Conservation (phyloP, 2,113 vertebrate species). For the Mesembrinibis cayennensis region DNA sequence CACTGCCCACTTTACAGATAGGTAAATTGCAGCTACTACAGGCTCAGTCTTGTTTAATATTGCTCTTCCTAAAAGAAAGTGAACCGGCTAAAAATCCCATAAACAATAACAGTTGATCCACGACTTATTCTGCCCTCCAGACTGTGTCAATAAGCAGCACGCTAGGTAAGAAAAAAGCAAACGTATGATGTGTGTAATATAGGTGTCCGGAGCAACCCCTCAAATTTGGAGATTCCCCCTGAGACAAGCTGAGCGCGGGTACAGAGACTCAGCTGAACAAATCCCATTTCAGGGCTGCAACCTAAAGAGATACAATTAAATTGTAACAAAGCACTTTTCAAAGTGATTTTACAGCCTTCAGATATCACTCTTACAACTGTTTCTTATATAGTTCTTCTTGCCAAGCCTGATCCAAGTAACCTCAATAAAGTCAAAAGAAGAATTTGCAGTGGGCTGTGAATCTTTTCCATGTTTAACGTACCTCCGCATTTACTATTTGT, state of each 20-base stretch:
- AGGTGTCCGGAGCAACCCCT: not conserved
- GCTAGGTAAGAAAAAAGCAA: not conserved
- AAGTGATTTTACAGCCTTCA: not conserved
- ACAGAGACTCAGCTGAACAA: not conserved
- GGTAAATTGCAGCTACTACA: not conserved
- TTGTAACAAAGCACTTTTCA: not conserved
- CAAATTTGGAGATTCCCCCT: not conserved
- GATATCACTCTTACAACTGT: not conserved
- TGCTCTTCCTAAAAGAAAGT: not conserved
- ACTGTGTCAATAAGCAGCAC: not conserved
- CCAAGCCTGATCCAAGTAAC: not conserved
- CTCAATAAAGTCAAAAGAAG: not conserved
- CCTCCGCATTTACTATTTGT: not conserved
- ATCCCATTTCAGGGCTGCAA: not conserved
- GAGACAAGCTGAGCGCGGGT: not conserved
- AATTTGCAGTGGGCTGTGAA: not conserved
- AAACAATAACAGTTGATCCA: not conserved
- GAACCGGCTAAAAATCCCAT: not conserved
- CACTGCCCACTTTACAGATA: not conserved
- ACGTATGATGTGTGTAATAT: rapidly evolving
- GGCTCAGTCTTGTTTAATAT: not conserved
- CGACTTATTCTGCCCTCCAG: not conserved
- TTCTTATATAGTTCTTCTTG: not conserved
- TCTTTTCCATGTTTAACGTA: not conserved
- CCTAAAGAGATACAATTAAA: not conserved